Evolutionary conservation across 2,797 vertebrate species (phyloP), one percentile per base, ranked within the genome.

Genomic region (Gallirallus australis): DNA sequence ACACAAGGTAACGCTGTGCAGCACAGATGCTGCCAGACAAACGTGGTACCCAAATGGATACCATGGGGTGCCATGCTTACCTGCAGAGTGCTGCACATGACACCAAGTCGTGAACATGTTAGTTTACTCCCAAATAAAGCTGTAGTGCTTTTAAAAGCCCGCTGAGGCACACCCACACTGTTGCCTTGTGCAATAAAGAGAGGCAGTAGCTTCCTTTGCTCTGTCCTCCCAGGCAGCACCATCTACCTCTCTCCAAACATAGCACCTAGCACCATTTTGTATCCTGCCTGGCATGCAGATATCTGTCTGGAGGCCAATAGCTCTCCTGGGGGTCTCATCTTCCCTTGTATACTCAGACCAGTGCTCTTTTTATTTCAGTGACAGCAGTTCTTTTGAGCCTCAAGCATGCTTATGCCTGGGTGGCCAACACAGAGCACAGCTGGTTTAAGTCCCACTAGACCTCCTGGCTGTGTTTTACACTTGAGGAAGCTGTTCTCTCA

Each of bases 1-100:
- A 37, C 0, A 0, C 30, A 70, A 35, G 5, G 2, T 9, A 69
- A 18, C 6, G 4, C 33, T 4, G 12, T 17, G 10, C 2, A 48
- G 40, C 24, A 3, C 0, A 57, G 48, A 47, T 5, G 15, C 30
- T 37, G 19, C 30, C 65, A 81, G 37, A 40, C 12, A 12, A 60
- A 53, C 0, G 0, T 7, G 27, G 48, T 27, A 66, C 30, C 53
- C 60, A 45, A 28, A 57, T 1, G 27, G 61, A 47, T 23, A 9
- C 15, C 28, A 6, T 3, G 13, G 48, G 48, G 21, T 27, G 54
- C 30, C 24, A 8, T 1, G 11, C 70, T 54, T 37, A 65, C 16
- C 59, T 68, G 37, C 37, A 30, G 82, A 71, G 59, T 5, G 6
- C 21, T 39, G 28, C 71, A 39, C 15, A 2, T 17, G 19, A 31